phyloP scores from a whole-genome alignment of 2,888 invertebrate genomes.

The Tetranychus piercei region DNA sequence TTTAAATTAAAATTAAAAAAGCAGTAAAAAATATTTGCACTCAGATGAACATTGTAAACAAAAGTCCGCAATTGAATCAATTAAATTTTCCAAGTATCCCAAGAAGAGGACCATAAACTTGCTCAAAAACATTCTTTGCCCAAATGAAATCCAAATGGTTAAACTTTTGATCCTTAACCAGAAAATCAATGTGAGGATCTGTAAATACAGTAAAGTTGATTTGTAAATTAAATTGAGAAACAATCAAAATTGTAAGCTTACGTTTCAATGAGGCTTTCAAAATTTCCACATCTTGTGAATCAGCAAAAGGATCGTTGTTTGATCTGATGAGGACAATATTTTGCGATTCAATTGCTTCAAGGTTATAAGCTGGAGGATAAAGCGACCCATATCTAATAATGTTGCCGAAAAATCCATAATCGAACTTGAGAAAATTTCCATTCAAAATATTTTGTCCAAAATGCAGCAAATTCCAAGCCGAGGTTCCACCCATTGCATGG shows the following conservation, averaged over 20 bases:
- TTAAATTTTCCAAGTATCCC: not conserved
- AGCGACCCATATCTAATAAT: not conserved
- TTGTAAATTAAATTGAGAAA: not conserved
- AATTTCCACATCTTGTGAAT: constrained; percentile 28
- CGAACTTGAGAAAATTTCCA: not conserved
- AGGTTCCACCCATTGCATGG: constrained; percentile 36
- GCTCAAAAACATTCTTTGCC: not conserved
- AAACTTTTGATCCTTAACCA: not conserved
- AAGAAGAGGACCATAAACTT: not conserved
- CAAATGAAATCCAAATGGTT: constrained; percentile 11
- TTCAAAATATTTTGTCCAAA: constrained; percentile 31
- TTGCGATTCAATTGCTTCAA: constrained; percentile 27
- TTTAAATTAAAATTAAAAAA: no score
- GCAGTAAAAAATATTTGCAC: no score
- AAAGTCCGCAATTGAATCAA: not conserved
- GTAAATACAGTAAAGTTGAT: not conserved
- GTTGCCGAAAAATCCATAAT: constrained; percentile 12
- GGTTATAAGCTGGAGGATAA: constrained; percentile 31
- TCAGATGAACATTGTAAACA: no score
- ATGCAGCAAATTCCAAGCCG: constrained; percentile 35
- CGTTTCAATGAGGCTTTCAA: constrained; percentile 30
- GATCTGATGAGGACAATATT: constrained; percentile 31
- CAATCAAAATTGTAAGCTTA: not conserved
- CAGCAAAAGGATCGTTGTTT: constrained; percentile 34
- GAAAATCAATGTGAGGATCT: not conserved